phyloP scores from a whole-genome alignment of 2,113 vertebrate genomes.

The Geococcyx californianus region DNA sequence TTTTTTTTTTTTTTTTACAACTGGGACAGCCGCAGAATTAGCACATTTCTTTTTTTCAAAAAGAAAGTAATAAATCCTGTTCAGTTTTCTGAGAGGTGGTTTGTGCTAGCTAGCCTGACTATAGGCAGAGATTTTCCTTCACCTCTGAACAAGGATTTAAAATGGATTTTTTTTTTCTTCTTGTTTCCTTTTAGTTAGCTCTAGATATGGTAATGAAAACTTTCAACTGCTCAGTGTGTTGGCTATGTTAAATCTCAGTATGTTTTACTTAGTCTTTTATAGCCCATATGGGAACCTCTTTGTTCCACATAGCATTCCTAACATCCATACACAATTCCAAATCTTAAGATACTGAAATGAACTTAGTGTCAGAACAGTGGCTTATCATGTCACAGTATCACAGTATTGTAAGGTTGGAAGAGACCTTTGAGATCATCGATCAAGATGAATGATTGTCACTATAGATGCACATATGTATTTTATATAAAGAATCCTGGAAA shows the following conservation, averaged over 20 bases:
- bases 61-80: background rate
- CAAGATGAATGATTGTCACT: background rate
- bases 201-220: background rate
- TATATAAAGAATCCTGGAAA: background rate
- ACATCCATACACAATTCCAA: fast-evolving
- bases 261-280: background rate
- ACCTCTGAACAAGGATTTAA: background rate
- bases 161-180: background rate
- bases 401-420: no score
- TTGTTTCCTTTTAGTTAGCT: background rate
- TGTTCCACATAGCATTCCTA: background rate
- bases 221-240: background rate
- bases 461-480: background rate
- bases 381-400: no score
- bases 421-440: no score
- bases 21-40: background rate
- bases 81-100: background rate
- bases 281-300: background rate
- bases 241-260: background rate
- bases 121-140: background rate
- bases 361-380: background rate
- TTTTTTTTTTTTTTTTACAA: background rate
- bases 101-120: background rate
- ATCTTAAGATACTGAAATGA: background rate
- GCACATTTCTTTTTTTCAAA: background rate